Evolutionary conservation across 2,888 invertebrate genomes (phyloP).

Genomic region (Catocala fraxini): DNA sequence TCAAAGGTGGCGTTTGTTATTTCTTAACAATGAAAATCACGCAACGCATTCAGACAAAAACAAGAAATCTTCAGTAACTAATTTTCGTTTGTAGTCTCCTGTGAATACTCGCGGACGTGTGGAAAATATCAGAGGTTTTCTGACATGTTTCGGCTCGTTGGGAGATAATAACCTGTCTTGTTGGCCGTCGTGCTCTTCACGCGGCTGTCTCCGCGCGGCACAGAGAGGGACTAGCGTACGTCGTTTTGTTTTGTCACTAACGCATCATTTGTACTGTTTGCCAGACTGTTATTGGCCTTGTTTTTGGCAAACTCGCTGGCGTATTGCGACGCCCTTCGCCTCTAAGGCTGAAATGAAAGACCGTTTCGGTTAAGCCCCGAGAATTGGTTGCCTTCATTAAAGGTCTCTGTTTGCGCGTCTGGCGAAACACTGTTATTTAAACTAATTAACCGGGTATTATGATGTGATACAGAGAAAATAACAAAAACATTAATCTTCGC

Average conservation of each 20-base stretch:
- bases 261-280: conserved; percentile 85
- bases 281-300: conserved; percentile 84
- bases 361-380: conserved; percentile 74
- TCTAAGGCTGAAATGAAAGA: conserved; percentile 79
- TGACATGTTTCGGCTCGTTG: conserved; percentile 78
- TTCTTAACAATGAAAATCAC: conserved; percentile 86
- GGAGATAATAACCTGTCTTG: conserved; percentile 86
- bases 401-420: conserved; percentile 84
- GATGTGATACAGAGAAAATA: conserved; percentile 74
- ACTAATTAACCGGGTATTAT: conserved; percentile 83
- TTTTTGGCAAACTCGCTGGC: conserved; percentile 82
- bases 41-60: conserved; percentile 79
- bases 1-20: conserved; percentile 83
- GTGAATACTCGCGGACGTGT: conserved; percentile 85
- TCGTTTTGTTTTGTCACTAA: conserved; percentile 84
- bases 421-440: conserved; percentile 82
- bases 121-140: conserved; percentile 83
- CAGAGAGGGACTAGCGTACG: conserved; percentile 64
- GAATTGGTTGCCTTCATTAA: conserved; percentile 84
- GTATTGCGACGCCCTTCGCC: conserved; percentile 75
- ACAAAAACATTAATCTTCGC: conserved; percentile 71
- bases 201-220: conserved; percentile 60
- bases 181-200: conserved; percentile 79
- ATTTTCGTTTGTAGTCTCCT: conserved; percentile 84
- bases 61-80: conserved; percentile 85